Evolutionary conservation across 2,888 invertebrate genomes (phyloP), one percentile per base, ranked within the genome.

Genomic region (Tuta absoluta): DNA sequence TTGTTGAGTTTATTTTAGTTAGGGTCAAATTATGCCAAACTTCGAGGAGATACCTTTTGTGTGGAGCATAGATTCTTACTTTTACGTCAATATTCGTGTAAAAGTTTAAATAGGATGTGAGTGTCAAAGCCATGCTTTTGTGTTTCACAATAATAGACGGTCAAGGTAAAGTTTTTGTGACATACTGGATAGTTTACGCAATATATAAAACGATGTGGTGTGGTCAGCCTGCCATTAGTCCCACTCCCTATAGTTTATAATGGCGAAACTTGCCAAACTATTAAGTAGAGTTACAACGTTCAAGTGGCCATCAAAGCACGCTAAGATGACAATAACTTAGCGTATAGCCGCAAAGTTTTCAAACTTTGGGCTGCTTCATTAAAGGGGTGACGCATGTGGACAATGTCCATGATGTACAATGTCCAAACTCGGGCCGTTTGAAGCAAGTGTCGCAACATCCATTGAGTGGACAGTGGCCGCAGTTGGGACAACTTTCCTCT

Each of bases 251-350:
- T 56, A 83, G 79, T 86, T 84, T 86, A 86, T 88, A 87, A 86
- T 84, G 84, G 76, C 77, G 70, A 78, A 84, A 84, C 83, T 84
- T 85, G 67, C 69, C 71, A 68, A 83, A 87, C 85, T 86, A 85
- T 81, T 81, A 86, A 84, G 84, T 82, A 76, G 74, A 72, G 77
- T 75, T 75, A 78, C 77, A 81, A 78, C 82, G 81, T 82, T 85
- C 80, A 86, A 89, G 85, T 84, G 87, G 86, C 82, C 81, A 90
- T 90, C 90, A 90, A 87, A 89, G 77, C 80, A 74, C 78, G 86
- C 84, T 89, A 85, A 87, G 82, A 82, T 82, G 77, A 82, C 83
- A 80, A 85, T 87, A 89, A 90, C 80, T 90, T 87, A 85, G 79
- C 72, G 75, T 73, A 81, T 86, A 70, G 75, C 75, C 79, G 79